Percentiles rank a stretch among this genome's conserved stretches.
These are phyloP conservation scores for Philopotamus ludificatus DNA, from an alignment of 1,140 invertebrate genomes.

Conservation along the genomic window DNA sequence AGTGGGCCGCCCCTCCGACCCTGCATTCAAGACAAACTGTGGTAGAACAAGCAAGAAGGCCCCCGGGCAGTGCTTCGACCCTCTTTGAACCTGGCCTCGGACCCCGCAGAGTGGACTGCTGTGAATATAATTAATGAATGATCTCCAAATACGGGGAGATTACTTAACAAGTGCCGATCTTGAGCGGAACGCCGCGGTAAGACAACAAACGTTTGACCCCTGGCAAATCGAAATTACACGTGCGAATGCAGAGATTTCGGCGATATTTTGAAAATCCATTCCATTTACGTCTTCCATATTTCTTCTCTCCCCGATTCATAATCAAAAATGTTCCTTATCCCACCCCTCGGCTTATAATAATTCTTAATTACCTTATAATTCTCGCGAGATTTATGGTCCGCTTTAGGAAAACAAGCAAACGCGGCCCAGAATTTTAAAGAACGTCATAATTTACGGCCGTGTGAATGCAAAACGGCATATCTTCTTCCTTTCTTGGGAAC, in stretches of 20 bases:
- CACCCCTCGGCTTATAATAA: conserved; percentile 22
- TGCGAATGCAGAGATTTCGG: too few species aligned
- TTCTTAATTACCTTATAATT: conserved; percentile 42
- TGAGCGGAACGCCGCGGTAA: not conserved
- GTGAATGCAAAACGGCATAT: conserved; percentile 33
- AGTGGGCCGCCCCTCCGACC: conserved; percentile 26
- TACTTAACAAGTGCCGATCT: too few species aligned
- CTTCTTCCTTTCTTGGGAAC: conserved; percentile 39
- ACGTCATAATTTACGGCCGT: conserved; percentile 40
- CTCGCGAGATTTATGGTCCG: conserved; percentile 38
- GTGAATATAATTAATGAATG: conserved; percentile 40
- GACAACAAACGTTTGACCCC: not conserved
- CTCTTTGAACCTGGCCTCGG: conserved; percentile 16
- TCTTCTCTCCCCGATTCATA: not conserved
- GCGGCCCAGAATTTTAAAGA: conserved; percentile 36
- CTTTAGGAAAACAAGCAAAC: conserved; percentile 31
- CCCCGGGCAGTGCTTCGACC: conserved; percentile 14
- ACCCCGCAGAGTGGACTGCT: conserved; percentile 19
- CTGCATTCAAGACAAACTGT: conserved; percentile 35
- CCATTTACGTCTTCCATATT: too few species aligned
- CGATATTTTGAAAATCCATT: too few species aligned
- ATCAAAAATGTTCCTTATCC: too few species aligned
- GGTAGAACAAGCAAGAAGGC: conserved; percentile 35
- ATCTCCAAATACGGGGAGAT: too few species aligned
- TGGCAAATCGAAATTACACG: too few species aligned